These are phyloP conservation scores for Pica pica DNA, from an alignment of 2,113 vertebrate species.

Conservation along the genomic window DNA sequence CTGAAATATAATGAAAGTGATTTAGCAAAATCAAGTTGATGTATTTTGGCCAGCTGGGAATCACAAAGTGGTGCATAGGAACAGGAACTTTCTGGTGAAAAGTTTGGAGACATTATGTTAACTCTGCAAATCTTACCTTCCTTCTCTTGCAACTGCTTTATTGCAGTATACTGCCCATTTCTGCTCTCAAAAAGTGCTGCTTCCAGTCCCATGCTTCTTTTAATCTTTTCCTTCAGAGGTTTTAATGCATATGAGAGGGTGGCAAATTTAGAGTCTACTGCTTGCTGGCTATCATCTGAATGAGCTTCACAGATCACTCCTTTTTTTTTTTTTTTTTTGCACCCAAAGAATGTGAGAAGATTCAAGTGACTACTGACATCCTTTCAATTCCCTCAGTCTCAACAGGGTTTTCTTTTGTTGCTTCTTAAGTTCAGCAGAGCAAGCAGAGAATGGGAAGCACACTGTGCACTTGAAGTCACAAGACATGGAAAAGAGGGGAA, in stretches of 20 bases:
- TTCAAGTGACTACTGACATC: not conserved
- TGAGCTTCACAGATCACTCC: not conserved
- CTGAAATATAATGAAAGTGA: not conserved
- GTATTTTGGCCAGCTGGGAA: not conserved
- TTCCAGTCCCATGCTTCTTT: not conserved
- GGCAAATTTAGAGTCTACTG: not conserved
- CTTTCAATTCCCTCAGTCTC: slow-evolving; percentile 32
- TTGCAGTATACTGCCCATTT: not conserved
- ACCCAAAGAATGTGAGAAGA: not conserved
- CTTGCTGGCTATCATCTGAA: not conserved
- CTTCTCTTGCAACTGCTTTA: not conserved
- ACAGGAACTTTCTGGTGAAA: not conserved
- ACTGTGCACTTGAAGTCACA: slow-evolving; percentile 24
- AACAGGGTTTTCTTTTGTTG: slow-evolving; percentile 27
- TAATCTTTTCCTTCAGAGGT: not conserved
- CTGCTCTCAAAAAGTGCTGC: not conserved
- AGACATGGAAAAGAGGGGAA: not conserved
- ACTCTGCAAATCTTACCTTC: not conserved
- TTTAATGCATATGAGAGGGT: not conserved
- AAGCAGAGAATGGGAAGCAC: slow-evolving; percentile 1
- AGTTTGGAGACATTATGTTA: not conserved
- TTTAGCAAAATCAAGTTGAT: not conserved
- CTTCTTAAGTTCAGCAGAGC: slow-evolving; percentile 13
- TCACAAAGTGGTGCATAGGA: not conserved
- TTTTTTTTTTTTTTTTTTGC: not conserved